A percentile compares a stretch with the other conserved stretches of the same genome.
phyloP scores from a whole-genome alignment of 2,888 invertebrate genomes.

The Lathronympha strigana region DNA sequence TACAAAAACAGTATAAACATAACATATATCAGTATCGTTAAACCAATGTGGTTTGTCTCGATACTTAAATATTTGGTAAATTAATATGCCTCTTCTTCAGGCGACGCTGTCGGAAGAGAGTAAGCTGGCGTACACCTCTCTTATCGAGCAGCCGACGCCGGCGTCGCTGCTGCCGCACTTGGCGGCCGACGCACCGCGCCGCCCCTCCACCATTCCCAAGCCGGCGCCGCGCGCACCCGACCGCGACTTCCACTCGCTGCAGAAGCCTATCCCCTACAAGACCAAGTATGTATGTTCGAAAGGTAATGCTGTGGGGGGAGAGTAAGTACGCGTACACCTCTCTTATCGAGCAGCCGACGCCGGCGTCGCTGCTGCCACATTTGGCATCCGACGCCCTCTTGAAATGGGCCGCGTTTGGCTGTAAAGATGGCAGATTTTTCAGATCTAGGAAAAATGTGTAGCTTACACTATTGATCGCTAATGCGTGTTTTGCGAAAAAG shows the following conservation, averaged over 20 bases:
- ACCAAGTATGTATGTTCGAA: conserved; percentile 47
- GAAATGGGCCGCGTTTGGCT: too few relatives aligned
- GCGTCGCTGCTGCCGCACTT: conserved; percentile 59
- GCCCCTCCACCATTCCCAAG: conserved; percentile 34
- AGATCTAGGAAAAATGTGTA: too few relatives aligned
- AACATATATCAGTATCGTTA: too few relatives aligned
- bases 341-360: conserved; percentile 90
- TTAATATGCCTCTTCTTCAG: background rate
- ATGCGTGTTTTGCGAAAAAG: too few relatives aligned
- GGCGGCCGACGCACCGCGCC: conserved; percentile 48
- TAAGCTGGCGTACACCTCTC: conserved; percentile 95
- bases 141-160: conserved; percentile 90
- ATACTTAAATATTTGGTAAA: background rate
- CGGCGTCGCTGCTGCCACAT: conserved; percentile 59
- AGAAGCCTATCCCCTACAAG: conserved; percentile 49
- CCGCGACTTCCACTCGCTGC: conserved; percentile 58
- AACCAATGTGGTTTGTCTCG: too few relatives aligned
- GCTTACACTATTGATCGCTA: too few relatives aligned
- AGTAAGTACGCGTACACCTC: conserved; percentile 97
- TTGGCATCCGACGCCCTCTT: conserved; percentile 51
- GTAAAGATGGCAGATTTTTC: too few relatives aligned
- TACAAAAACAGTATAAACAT: too few relatives aligned
- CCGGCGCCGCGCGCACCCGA: conserved; percentile 50
- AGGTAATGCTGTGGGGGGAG: conserved; percentile 90
- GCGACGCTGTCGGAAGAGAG: conserved; percentile 92